Evolutionary conservation across 1,140 invertebrate genomes (phyloP).

Genomic region (Arctopsyche grandis): DNA sequence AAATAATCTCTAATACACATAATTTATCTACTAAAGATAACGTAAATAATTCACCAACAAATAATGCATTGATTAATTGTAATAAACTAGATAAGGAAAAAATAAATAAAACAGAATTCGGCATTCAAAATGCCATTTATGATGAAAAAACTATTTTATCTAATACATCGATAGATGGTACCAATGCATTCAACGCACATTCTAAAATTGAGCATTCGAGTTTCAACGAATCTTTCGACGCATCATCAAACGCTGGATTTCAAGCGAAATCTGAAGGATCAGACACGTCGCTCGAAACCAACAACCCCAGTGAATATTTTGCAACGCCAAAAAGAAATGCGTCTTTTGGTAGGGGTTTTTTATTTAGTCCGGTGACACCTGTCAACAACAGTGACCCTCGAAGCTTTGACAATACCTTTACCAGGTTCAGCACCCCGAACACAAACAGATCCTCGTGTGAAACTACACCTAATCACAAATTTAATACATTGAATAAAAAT

Average conservation of each 20-base stretch:
- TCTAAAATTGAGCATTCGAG: no score
- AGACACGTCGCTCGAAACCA: conserved; percentile 17
- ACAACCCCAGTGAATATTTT: neutral
- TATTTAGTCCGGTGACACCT: conserved; percentile 46
- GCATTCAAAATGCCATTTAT: no score
- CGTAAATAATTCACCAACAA: no score
- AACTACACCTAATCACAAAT: neutral
- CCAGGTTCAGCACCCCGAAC: conserved; percentile 46
- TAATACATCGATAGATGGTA: no score
- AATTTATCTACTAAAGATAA: no score
- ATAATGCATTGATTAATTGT: no score
- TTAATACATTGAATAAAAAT: neutral
- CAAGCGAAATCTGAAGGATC: neutral
- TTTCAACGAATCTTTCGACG: neutral
- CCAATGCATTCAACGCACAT: no score
- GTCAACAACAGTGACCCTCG: neutral
- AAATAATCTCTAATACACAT: no score
- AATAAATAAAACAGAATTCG: no score
- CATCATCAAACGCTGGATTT: neutral
- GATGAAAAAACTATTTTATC: no score
- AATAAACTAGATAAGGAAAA: no score
- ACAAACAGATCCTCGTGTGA: conserved; percentile 14
- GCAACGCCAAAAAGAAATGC: conserved; percentile 11
- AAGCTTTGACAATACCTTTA: neutral
- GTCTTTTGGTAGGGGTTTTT: conserved; percentile 28